phyloP scores from a whole-genome alignment of 92 coral and sea anemone genomes.

The Porites divaricata region DNA sequence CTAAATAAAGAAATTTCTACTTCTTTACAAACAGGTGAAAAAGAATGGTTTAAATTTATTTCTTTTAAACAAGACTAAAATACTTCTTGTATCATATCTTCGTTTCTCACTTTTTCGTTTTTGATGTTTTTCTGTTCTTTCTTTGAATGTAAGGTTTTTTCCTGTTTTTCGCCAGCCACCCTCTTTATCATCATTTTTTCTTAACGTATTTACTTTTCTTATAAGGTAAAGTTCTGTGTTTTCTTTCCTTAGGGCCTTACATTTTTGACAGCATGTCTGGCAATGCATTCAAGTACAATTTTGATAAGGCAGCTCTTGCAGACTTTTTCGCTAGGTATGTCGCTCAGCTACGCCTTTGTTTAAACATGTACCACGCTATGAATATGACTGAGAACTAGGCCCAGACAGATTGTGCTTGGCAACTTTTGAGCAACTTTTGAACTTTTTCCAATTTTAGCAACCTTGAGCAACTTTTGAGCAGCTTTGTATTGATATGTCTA shows the following conservation, averaged over 20 bases:
- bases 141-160: background rate
- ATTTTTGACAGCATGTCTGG: constrained; percentile 68
- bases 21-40: constrained; percentile 67
- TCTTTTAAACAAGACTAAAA: background rate
- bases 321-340: constrained; percentile 78
- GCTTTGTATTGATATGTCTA: no score
- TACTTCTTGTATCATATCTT: background rate
- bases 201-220: no score
- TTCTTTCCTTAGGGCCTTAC: constrained; percentile 52
- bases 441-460: no score
- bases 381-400: background rate
- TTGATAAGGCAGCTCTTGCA: constrained; percentile 63
- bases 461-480: no score
- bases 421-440: no score
- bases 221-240: background rate
- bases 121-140: background rate
- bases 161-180: background rate
- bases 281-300: constrained; percentile 73
- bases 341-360: no score
- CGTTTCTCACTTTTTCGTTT: background rate
- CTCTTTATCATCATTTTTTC: no score
- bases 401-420: no score
- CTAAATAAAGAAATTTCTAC: constrained; percentile 74
- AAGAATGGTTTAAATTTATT: background rate
- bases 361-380: background rate